Evolutionary conservation across 2,888 invertebrate genomes (phyloP), one percentile per base, ranked within the genome.

Genomic region (Pocota personata): DNA sequence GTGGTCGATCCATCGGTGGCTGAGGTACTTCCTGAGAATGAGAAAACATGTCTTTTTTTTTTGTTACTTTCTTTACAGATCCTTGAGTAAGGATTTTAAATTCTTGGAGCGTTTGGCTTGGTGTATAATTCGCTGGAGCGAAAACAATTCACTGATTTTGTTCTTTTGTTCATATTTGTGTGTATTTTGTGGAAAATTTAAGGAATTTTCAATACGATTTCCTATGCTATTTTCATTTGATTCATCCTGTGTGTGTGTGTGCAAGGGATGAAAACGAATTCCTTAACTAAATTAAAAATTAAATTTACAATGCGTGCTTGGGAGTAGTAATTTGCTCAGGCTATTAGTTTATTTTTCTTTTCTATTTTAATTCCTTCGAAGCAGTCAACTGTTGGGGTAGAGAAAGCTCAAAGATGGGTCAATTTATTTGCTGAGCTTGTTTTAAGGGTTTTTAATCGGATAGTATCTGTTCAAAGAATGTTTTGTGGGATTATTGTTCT

Each of bases 1-100:
- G 91, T 91, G 90, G 89, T 89, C 87, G 88, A 89, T 88, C 88
- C 58, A 35, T 55, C 37, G 60, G 7, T 37, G 30, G 7, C 32
- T 7, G 52, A 32, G 24, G 58, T 48, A 62, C 52, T 69, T 60
- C 67, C 35, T 60, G 3, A 27, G 21, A 43, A 69, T 43, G 37
- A 24, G 27, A 62, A 30, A 14, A 60, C 30, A 73, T 43, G 50
- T 69, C 24, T 37, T 58, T 48, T 37, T 10, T 4, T 14, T 32
- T 19, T n/a, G 8, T 58, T 8, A 2, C 27, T 43, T 12, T 8
- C n/a, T n/a, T n/a, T 32, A 1, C n/a, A 48, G 12, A 30, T 48
- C 32, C 32, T 58, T 69, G 27, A 5, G 73, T 16, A 43, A 24
- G 50, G 50, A 60, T 50, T 75, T 66, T 50, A 30, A 76, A 76